A percentile compares a stretch with the other conserved stretches of the same genome.
Conservation (phyloP, 1,140 invertebrate species). For the Anthonomus grandis region DNA sequence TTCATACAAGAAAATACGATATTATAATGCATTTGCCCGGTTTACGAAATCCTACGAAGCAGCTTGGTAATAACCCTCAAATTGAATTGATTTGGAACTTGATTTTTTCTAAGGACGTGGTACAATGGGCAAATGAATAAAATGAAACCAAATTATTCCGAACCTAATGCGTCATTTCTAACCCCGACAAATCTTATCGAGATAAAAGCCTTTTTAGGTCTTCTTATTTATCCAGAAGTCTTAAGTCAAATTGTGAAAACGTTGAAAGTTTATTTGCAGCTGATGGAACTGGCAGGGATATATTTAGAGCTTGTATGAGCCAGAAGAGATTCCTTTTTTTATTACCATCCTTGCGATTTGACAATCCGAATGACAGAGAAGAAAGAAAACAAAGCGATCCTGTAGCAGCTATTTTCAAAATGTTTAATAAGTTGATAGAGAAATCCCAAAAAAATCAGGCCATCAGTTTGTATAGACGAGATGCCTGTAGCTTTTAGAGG, state of each 20-base stretch:
- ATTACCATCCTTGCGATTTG: slow-evolving; percentile 3
- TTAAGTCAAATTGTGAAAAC: slow-evolving; percentile 15
- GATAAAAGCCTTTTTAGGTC: slow-evolving; percentile 17
- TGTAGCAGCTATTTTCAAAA: no score
- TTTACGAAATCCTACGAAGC: neutral
- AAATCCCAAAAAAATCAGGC: slow-evolving; percentile 12
- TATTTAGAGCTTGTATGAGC: slow-evolving; percentile 16
- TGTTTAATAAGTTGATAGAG: slow-evolving; percentile 1
- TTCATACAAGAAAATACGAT: neutral
- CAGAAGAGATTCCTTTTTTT: neutral
- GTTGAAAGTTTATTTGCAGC: slow-evolving; percentile 10
- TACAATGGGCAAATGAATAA: no score
- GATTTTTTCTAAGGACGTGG: neutral
- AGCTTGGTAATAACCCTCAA: neutral
- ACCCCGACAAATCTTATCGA: neutral
- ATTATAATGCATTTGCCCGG: neutral
- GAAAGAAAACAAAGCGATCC: no score
- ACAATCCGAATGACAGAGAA: slow-evolving; percentile 7
- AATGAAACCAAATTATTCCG: neutral
- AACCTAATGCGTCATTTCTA: neutral
- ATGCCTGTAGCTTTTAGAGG: slow-evolving; percentile 18
- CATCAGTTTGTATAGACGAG: no score
- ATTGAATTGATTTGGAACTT: neutral
- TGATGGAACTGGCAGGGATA: slow-evolving; percentile 26
- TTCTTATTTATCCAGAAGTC: slow-evolving; percentile 11